Evolutionary conservation across 2,797 vertebrate species (phyloP), one percentile per base, ranked within the genome.

Genomic region (Balearica regulorum): DNA sequence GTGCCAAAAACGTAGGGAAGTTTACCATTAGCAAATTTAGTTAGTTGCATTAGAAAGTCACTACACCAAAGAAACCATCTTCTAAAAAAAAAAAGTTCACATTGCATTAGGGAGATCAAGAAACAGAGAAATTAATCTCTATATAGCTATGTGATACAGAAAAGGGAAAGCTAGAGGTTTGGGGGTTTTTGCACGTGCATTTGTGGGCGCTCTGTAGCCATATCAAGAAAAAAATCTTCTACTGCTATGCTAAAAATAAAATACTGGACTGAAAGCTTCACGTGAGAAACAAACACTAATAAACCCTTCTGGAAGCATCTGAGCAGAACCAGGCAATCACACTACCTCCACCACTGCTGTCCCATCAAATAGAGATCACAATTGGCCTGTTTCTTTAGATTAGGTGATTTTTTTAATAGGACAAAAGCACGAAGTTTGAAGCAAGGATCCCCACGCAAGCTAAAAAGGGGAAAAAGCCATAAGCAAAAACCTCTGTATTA

Each of bases 381-480:
- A 6, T 1, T 10, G 2, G 48, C 83, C 60, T 69, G 3, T 33
- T 49, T 83, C 87, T 46, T 75, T 12, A 24, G 68, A 71, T 96
- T 96, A 95, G 89, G 83, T 76, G 51, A 96, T 93, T 92, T 76
- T 73, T 57, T 89, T 86, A 89, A 64, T n/a, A 82, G 80, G 75
- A 87, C 62, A 70, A 93, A 89, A 95, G 90, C 92, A 90, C 88
- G 76, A 89, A 68, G 79, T 68, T 83, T 92, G 89, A 98, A 73
- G 88, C 58, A 71, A 93, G 89, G 68, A 77, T 93, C 94, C 95
- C 96, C 91, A 91, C 0, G 3, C 84, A 94, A 90, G 94, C 90
- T 51, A 46, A 72, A 35, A 70, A 83, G 22, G n/a, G 39, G 31
- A 4, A 14, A 89, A 79, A 79, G 69, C 65, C 60, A n/a, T 19